phyloP scores from a whole-genome alignment of 2,888 invertebrate genomes.

The Criorhina ranunculi region DNA sequence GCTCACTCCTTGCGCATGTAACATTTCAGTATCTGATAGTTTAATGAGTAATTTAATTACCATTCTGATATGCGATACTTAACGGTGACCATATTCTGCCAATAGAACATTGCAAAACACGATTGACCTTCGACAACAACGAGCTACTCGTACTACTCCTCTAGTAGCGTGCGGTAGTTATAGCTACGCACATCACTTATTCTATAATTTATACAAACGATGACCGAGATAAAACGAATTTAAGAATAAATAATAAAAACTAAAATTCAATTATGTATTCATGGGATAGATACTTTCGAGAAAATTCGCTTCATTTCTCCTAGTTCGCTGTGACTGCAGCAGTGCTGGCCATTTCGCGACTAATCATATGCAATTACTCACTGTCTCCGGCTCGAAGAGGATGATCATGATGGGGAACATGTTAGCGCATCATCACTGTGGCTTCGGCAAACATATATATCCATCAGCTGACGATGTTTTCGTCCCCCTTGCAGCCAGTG shows the following conservation, averaged over 20 bases:
- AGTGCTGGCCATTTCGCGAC: constrained; percentile 15
- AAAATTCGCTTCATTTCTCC: constrained; percentile 40
- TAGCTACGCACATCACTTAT: constrained; percentile 3
- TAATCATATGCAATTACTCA: constrained; percentile 50
- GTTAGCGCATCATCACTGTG: constrained; percentile 38
- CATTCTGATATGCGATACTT: constrained; percentile 15
- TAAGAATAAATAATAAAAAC: not conserved
- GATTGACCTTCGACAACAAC: constrained; percentile 40
- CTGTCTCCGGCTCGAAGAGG: not conserved
- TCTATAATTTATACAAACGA: constrained; percentile 28
- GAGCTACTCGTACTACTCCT: too few relatives aligned
- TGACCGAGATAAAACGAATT: constrained; percentile 22
- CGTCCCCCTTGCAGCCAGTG: not conserved
- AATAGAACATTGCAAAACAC: constrained; percentile 20
- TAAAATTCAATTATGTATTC: constrained; percentile 24
- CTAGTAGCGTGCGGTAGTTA: not conserved
- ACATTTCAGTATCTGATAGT: not conserved
- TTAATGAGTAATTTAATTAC: constrained; percentile 34
- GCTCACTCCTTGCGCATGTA: not conserved
- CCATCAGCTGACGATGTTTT: constrained; percentile 15
- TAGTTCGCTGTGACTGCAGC: constrained; percentile 2
- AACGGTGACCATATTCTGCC: constrained; percentile 18
- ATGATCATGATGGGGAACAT: constrained; percentile 31
- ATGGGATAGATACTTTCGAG: constrained; percentile 31
- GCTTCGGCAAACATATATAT: constrained; percentile 5